Evolutionary conservation across 1,140 invertebrate species (phyloP).

Genomic region (Centruroides sculpturatus): DNA sequence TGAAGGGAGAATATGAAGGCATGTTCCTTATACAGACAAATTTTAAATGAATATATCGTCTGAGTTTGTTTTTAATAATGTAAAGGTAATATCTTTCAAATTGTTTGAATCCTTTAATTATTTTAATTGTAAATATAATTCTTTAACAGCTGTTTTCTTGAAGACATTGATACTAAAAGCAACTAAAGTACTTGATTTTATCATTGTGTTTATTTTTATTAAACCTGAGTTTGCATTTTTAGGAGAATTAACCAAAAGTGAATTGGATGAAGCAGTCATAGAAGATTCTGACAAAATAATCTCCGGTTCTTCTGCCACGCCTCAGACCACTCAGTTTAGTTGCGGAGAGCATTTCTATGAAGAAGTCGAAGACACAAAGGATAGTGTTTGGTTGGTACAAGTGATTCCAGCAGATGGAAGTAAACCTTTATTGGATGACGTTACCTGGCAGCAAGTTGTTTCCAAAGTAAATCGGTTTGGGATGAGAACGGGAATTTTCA

Average conservation of each 20-base stretch:
- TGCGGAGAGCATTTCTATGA: slow-evolving; percentile 36
- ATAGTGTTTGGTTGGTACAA: slow-evolving; percentile 40
- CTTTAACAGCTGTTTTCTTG: no score
- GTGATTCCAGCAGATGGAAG: slow-evolving; percentile 22
- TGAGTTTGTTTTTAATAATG: no score
- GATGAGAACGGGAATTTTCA: slow-evolving; percentile 34
- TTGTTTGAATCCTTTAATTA: no score
- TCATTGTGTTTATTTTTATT: no score
- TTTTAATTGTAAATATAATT: no score
- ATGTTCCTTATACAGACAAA: no score
- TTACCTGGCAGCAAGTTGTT: slow-evolving; percentile 30
- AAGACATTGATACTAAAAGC: no score
- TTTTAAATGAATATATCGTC: no score
- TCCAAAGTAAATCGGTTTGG: slow-evolving; percentile 34
- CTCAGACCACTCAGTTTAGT: slow-evolving; percentile 30
- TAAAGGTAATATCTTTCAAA: no score
- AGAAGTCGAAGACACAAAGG: slow-evolving; percentile 40
- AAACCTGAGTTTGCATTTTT: background rate
- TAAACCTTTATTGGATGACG: slow-evolving; percentile 23
- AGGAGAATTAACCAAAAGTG: slow-evolving; percentile 27
- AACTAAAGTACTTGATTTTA: no score
- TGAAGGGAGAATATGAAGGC: no score
- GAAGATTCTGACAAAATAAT: background rate
- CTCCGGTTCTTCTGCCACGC: slow-evolving; percentile 14
- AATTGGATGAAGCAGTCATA: slow-evolving; percentile 16